These are phyloP conservation scores for Scaptomyza parva DNA, from an alignment of 2,888 invertebrate genomes.

Conservation along the genomic window DNA sequence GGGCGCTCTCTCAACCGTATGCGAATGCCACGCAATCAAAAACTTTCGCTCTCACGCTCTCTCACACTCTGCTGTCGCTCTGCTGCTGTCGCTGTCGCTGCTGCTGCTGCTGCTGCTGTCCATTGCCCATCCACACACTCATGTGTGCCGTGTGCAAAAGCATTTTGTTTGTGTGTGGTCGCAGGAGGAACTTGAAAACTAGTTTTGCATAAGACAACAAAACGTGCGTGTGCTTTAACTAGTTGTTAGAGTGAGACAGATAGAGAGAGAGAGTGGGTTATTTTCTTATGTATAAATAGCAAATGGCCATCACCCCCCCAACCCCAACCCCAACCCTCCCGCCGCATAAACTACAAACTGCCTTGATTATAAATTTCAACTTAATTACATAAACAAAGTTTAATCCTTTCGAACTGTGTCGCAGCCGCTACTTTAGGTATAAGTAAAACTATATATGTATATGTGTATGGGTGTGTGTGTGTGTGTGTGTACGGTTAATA, in stretches of 20 bases:
- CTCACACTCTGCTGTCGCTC: conserved; percentile 1
- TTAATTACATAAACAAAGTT: conserved; percentile 81
- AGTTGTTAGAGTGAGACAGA: not conserved
- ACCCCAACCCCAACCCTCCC: not conserved
- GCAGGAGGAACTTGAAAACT: conserved; percentile 77
- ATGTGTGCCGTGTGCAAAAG: conserved; percentile 29
- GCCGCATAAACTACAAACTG: conserved; percentile 43
- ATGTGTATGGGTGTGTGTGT: conserved; percentile 7
- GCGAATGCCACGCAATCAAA: conserved; percentile 69
- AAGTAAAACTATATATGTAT: not conserved
- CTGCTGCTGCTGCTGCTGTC: conserved; percentile 26
- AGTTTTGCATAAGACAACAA: conserved; percentile 74
- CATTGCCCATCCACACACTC: conserved; percentile 41
- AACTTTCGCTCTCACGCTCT: conserved; percentile 42
- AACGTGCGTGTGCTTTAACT: conserved; percentile 5
- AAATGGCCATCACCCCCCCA: conserved; percentile 47
- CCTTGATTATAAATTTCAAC: conserved; percentile 82
- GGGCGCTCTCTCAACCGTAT: conserved; percentile 55
- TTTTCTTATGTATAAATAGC: conserved; percentile 38
- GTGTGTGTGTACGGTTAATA: not conserved
- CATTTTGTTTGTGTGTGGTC: conserved; percentile 69
- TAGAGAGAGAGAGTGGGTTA: conserved; percentile 4
- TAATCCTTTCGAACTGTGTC: conserved; percentile 79
- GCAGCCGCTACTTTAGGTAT: conserved; percentile 38
- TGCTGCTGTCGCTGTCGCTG: not conserved